Conservation (phyloP, 2,113 vertebrate species). For the Ascaphus truei region DNA sequence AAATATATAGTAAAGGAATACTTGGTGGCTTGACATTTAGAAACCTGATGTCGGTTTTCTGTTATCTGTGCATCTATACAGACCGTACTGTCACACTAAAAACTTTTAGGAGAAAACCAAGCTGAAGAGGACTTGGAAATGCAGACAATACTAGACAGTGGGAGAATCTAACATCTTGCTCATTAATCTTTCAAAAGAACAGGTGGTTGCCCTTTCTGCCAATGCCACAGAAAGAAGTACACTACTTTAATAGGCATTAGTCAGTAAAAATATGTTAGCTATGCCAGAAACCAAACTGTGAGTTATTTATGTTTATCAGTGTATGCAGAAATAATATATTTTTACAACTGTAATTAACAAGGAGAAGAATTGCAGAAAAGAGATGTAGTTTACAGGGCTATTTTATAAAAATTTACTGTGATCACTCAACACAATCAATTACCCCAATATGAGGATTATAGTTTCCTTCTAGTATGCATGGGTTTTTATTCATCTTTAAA, state of each 20-base stretch:
- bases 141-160: background rate
- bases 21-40: no score
- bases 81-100: no score
- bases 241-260: slow-evolving; percentile 3
- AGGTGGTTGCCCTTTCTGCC: slow-evolving; percentile 24
- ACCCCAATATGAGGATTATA: no score
- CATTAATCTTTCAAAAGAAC: slow-evolving; percentile 26
- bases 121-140: slow-evolving; percentile 1
- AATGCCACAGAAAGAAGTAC: slow-evolving; percentile 26
- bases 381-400: background rate
- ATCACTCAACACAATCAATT: no score
- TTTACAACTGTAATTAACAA: background rate
- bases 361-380: background rate
- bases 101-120: slow-evolving; percentile 7
- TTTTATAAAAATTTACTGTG: no score
- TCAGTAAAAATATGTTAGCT: slow-evolving; percentile 25
- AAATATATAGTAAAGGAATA: no score
- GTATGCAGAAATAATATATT: background rate
- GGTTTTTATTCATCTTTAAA: background rate
- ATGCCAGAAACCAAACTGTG: background rate
- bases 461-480: background rate
- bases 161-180: background rate
- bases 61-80: no score
- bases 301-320: background rate
- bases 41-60: no score